These are phyloP conservation scores for Harpegnathos saltator DNA, from an alignment of 1,140 invertebrate genomes.

Conservation along the genomic window DNA sequence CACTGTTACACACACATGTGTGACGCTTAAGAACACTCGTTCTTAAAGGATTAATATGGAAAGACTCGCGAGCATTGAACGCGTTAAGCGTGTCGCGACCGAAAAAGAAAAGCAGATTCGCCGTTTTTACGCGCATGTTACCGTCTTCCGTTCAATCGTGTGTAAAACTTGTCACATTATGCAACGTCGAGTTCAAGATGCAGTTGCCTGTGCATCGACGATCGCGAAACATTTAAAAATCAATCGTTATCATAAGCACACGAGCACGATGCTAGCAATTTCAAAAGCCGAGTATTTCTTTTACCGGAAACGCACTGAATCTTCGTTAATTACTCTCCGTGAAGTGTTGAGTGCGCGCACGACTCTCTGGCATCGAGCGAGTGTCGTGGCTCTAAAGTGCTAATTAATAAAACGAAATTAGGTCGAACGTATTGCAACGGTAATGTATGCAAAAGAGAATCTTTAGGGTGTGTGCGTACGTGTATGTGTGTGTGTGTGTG, in stretches of 20 bases:
- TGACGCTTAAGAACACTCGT: no score
- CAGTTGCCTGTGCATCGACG: not conserved
- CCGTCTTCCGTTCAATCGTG: no score
- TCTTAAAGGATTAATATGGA: no score
- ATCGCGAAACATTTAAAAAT: no score
- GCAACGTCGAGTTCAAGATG: not conserved
- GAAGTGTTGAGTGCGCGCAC: slow-evolving; percentile 27
- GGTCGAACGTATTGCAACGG: slow-evolving; percentile 36
- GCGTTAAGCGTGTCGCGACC: no score
- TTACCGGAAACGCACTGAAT: not conserved
- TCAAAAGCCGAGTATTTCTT: slow-evolving; percentile 4
- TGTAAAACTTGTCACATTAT: no score
- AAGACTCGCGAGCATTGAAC: no score
- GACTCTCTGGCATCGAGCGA: slow-evolving; percentile 39
- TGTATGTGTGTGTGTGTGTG: not conserved
- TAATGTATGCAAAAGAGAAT: slow-evolving; percentile 30
- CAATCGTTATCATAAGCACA: no score
- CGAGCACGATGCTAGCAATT: no score
- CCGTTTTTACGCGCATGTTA: no score
- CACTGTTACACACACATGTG: no score
- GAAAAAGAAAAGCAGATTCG: no score
- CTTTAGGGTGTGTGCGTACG: not conserved
- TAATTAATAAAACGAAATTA: slow-evolving; percentile 61
- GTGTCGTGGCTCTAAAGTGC: slow-evolving; percentile 35
- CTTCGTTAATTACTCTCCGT: slow-evolving; percentile 31